Conservation (phyloP, 2,888 invertebrate species). For the Prosopocoilus inquinatus region DNA sequence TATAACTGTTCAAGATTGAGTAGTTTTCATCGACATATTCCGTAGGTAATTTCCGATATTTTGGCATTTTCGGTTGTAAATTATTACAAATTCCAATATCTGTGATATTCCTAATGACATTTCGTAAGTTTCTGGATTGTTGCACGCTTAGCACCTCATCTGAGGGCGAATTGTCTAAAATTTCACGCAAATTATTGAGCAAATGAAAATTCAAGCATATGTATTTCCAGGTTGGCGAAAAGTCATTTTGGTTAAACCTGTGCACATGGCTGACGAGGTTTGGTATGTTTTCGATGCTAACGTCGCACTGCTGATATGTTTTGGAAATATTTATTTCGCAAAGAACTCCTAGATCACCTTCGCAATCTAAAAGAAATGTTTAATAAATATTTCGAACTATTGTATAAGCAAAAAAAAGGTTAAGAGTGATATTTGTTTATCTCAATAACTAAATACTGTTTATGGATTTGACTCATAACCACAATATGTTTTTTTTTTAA, state of each 20-base stretch:
- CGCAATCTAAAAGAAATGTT: slow-evolving; percentile 32
- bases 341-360: slow-evolving; percentile 33
- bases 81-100: slow-evolving; percentile 66
- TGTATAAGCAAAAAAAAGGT: too few relatives aligned
- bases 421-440: too few relatives aligned
- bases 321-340: slow-evolving; percentile 35
- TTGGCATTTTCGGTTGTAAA: slow-evolving; percentile 55
- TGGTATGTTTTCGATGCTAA: slow-evolving; percentile 18
- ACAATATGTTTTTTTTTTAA: too few relatives aligned
- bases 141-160: slow-evolving; percentile 61
- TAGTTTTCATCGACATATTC: slow-evolving; percentile 41
- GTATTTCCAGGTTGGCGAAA: slow-evolving; percentile 48
- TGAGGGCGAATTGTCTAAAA: slow-evolving; percentile 11
- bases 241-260: slow-evolving; percentile 22
- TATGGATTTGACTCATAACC: too few relatives aligned
- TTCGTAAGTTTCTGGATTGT: slow-evolving; percentile 63
- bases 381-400: background rate
- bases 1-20: slow-evolving; percentile 53
- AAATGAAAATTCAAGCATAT: slow-evolving; percentile 50
- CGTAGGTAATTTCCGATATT: slow-evolving; percentile 22
- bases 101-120: slow-evolving; percentile 61
- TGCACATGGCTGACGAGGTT: slow-evolving; percentile 6
- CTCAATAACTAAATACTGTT: too few relatives aligned
- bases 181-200: slow-evolving; percentile 44
- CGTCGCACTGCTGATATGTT: slow-evolving; percentile 22